phyloP scores from a whole-genome alignment of 2,113 vertebrate genomes.

The Patagioenas fasciata region DNA sequence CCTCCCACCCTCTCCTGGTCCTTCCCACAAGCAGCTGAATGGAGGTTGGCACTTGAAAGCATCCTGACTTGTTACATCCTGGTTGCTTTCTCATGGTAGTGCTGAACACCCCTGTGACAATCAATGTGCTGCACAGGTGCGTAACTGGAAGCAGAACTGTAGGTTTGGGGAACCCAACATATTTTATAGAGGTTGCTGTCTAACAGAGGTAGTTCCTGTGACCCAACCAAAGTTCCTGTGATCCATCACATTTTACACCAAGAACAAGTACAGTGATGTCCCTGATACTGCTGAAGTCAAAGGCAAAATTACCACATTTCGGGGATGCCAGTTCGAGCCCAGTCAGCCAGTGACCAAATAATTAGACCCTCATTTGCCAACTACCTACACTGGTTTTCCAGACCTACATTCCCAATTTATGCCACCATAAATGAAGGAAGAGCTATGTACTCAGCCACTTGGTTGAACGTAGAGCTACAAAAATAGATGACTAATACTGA shows the following conservation, averaged over 20 bases:
- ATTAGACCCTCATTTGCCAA: neutral
- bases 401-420: neutral
- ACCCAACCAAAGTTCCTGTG: no score
- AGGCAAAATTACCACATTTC: neutral
- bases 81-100: accelerated
- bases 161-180: accelerated
- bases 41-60: neutral
- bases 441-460: neutral
- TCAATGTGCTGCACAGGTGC: neutral
- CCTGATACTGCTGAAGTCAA: neutral
- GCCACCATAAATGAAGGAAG: neutral
- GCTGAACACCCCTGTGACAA: neutral
- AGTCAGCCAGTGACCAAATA: neutral
- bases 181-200: neutral
- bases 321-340: neutral
- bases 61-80: accelerated
- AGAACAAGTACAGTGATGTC: neutral
- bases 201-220: neutral
- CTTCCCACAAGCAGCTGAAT: neutral
- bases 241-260: neutral
- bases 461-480: neutral
- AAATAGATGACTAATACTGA: neutral
- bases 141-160: neutral
- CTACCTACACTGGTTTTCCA: neutral
- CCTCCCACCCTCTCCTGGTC: neutral